Conservation (phyloP, 2,888 invertebrate species). For the Tinea pellionella region DNA sequence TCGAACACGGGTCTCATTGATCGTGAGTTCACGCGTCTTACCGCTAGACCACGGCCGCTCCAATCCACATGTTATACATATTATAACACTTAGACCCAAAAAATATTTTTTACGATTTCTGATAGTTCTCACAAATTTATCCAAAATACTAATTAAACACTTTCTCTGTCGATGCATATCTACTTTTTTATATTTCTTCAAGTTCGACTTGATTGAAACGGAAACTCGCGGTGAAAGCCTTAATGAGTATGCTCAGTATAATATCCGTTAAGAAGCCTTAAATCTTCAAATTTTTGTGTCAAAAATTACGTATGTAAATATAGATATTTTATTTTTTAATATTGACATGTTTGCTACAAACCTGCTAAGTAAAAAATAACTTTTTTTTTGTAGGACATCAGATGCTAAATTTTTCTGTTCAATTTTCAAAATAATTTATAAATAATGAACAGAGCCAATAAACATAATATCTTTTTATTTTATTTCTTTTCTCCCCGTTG, state of each 20-base stretch:
- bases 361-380: too few relatives aligned
- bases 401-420: too few relatives aligned
- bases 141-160: neutral
- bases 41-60: too few relatives aligned
- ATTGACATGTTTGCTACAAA: conserved; percentile 12
- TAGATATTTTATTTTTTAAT: conserved; percentile 11
- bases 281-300: neutral
- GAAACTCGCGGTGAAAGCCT: conserved; percentile 53
- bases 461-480: too few relatives aligned
- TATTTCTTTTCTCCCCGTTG: too few relatives aligned
- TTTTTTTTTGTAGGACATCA: too few relatives aligned
- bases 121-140: neutral
- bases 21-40: too few relatives aligned
- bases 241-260: conserved; percentile 53
- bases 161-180: conserved; percentile 21
- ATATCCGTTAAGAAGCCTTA: conserved; percentile 36
- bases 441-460: too few relatives aligned
- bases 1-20: too few relatives aligned
- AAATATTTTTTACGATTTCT: neutral
- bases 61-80: too few relatives aligned
- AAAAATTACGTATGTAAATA: conserved; percentile 2
- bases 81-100: too few relatives aligned
- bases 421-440: too few relatives aligned
- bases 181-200: conserved; percentile 31
- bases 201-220: conserved; percentile 44